phyloP scores from a whole-genome alignment of 2,888 invertebrate genomes.

The Carcina quercana region DNA sequence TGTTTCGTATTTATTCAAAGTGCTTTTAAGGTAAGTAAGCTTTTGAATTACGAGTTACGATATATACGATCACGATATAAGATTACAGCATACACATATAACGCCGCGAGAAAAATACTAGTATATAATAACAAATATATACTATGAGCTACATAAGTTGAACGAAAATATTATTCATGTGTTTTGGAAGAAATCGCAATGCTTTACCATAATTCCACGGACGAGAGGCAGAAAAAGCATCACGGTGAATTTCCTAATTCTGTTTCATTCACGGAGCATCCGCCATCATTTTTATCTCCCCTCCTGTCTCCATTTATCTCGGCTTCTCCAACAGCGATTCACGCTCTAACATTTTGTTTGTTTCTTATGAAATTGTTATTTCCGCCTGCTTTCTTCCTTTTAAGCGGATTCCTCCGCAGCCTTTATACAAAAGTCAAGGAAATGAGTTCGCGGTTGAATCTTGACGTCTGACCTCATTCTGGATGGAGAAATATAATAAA shows the following conservation, averaged over 20 bases:
- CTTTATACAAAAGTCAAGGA: slow-evolving; percentile 53
- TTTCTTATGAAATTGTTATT: slow-evolving; percentile 70
- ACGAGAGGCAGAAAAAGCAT: slow-evolving; percentile 43
- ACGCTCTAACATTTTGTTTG: slow-evolving; percentile 66
- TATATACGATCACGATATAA: too few relatives aligned
- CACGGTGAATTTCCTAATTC: slow-evolving; percentile 68
- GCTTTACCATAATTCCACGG: too few relatives aligned
- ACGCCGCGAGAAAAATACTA: too few relatives aligned
- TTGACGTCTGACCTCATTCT: slow-evolving; percentile 54
- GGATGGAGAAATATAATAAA: slow-evolving; percentile 38
- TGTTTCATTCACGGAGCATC: slow-evolving; percentile 63
- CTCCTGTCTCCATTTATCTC: slow-evolving; percentile 67
- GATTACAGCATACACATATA: too few relatives aligned
- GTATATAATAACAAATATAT: too few relatives aligned
- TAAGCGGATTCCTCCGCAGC: slow-evolving; percentile 60
- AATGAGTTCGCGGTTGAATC: slow-evolving; percentile 55
- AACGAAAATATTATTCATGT: too few relatives aligned
- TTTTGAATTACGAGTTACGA: too few relatives aligned
- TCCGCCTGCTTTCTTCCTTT: slow-evolving; percentile 63
- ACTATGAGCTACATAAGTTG: too few relatives aligned
- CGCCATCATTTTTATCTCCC: slow-evolving; percentile 72
- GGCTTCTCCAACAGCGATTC: slow-evolving; percentile 54
- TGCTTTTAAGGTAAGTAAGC: too few relatives aligned
- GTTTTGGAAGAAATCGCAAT: too few relatives aligned
- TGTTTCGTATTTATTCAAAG: too few relatives aligned